These are phyloP conservation scores for Characodon lateralis DNA, from an alignment of 2,797 vertebrate species.

Conservation along the genomic window DNA sequence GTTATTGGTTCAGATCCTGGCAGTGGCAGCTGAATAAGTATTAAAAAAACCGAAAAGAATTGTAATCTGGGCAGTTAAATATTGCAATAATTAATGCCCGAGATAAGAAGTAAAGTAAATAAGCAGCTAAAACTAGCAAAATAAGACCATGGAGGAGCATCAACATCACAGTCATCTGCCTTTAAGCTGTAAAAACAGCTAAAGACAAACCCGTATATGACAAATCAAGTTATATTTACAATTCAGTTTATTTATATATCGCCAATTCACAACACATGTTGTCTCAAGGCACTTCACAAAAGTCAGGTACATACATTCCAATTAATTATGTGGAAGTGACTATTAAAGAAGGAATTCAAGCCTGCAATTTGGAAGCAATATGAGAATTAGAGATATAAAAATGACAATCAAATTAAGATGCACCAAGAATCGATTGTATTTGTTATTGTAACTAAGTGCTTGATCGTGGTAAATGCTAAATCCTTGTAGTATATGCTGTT, in stretches of 20 bases:
- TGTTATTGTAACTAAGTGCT: neutral
- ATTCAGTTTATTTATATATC: too few species aligned
- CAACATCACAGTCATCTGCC: constrained; percentile 26
- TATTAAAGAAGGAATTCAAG: constrained; percentile 27
- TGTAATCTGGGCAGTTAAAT: constrained; percentile 24
- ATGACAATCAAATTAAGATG: constrained; percentile 14
- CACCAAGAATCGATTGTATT: neutral
- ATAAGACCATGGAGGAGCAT: constrained; percentile 44
- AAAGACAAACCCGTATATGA: constrained; percentile 32
- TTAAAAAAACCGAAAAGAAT: constrained; percentile 36
- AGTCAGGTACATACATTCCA: too few species aligned
- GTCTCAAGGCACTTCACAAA: too few species aligned
- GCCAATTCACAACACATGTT: too few species aligned
- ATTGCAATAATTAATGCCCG: constrained; percentile 39
- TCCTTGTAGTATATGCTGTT: neutral
- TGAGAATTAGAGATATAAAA: constrained; percentile 34
- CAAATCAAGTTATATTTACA: constrained; percentile 41
- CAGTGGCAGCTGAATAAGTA: constrained; percentile 24
- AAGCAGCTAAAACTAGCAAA: constrained; percentile 44
- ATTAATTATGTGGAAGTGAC: neutral
- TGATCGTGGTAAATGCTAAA: neutral
- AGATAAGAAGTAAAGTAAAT: constrained; percentile 35
- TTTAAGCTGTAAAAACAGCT: constrained; percentile 33
- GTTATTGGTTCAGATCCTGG: constrained; percentile 49
- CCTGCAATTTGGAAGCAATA: constrained; percentile 37